Conservation (phyloP, 2,888 invertebrate species). For the Pristionchus mayeri region DNA sequence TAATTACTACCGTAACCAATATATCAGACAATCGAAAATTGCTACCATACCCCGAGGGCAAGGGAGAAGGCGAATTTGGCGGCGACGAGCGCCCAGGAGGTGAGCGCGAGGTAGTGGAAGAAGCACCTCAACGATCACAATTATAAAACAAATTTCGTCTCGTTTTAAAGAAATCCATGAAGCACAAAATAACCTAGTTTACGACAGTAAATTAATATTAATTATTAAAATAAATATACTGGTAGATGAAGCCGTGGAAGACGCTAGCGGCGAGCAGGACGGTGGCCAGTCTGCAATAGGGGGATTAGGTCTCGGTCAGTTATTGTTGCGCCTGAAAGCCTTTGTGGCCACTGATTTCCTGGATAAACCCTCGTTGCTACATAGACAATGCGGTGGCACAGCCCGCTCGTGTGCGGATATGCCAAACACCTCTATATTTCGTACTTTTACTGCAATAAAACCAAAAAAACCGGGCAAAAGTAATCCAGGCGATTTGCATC, state of each 20-base stretch:
- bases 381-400: too few relatives aligned
- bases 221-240: slow-evolving; percentile 59
- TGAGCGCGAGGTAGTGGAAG: slow-evolving; percentile 52
- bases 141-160: neutral
- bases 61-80: slow-evolving; percentile 77
- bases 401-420: too few relatives aligned
- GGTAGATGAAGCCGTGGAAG: slow-evolving; percentile 67
- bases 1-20: neutral
- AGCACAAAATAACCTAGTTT: neutral
- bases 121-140: slow-evolving; percentile 50
- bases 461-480: too few relatives aligned
- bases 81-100: slow-evolving; percentile 62
- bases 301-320: too few relatives aligned
- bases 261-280: slow-evolving; percentile 63
- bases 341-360: too few relatives aligned
- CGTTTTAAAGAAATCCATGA: neutral
- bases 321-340: slow-evolving; percentile 46
- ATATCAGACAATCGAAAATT: neutral
- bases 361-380: too few relatives aligned
- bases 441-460: too few relatives aligned
- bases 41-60: slow-evolving; percentile 73
- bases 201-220: slow-evolving; percentile 15
- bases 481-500: too few relatives aligned
- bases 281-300: slow-evolving; percentile 54
- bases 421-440: too few relatives aligned